These are phyloP conservation scores for Mionectes macconnelli DNA, from an alignment of 2,113 vertebrate genomes.

Conservation along the genomic window DNA sequence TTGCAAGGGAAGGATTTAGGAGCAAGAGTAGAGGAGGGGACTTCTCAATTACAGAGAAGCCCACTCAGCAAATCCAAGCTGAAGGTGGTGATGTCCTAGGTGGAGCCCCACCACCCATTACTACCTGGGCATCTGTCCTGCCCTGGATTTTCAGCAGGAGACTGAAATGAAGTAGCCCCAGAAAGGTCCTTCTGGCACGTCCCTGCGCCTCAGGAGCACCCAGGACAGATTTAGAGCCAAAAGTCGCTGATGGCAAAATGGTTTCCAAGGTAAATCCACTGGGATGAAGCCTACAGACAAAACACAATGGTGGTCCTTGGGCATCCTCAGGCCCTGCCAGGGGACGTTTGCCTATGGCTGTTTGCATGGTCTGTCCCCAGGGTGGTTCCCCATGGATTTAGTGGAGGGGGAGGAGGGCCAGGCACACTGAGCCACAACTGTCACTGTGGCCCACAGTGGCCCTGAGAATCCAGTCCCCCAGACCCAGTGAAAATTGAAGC, in stretches of 20 bases:
- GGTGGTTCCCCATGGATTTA: accelerated
- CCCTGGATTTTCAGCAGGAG: background rate
- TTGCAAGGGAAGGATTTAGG: background rate
- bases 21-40: background rate
- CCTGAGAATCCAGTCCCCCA: background rate
- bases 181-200: background rate
- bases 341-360: accelerated
- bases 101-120: background rate
- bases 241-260: background rate
- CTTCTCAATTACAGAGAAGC: background rate
- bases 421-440: accelerated
- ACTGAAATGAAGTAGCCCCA: background rate
- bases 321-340: background rate
- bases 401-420: background rate
- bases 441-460: accelerated
- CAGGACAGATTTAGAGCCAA: background rate
- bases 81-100: accelerated
- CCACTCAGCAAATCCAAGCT: background rate
- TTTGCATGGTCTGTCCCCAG: background rate
- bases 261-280: background rate
- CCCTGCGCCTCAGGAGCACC: background rate
- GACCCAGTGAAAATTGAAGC: background rate
- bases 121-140: accelerated
- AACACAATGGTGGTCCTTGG: accelerated
- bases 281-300: background rate